Evolutionary conservation across 64 coral and sea anemone genomes (phyloP).

Genomic region (Pocillopora damicornis): DNA sequence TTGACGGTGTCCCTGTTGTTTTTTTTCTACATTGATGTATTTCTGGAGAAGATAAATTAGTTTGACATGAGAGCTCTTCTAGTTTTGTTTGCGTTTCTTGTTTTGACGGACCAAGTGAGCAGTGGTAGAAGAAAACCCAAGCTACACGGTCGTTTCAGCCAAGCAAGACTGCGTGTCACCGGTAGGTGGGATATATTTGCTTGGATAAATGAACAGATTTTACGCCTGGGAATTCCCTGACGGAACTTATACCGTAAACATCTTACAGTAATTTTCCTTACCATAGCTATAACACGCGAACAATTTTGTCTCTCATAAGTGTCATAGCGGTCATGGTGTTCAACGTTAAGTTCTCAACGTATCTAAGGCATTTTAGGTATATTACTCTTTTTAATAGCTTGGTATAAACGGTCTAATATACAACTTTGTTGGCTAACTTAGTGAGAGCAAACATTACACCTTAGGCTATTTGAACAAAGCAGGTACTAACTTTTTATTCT

Average conservation of each 20-base stretch:
- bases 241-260: not conserved
- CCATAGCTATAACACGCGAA: not conserved
- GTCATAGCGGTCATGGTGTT: too few relatives aligned
- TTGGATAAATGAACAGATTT: not conserved
- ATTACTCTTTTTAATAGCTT: too few relatives aligned
- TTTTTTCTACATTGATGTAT: conserved; percentile 5
- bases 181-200: conserved; percentile 12
- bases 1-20: not conserved
- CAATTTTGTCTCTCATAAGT: not conserved
- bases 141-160: not conserved
- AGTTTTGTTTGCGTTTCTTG: not conserved
- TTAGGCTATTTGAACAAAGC: too few relatives aligned
- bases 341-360: too few relatives aligned
- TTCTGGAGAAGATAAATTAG: not conserved
- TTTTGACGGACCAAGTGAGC: not conserved
- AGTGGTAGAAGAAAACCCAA: not conserved
- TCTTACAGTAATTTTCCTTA: not conserved
- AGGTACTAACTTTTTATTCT: too few relatives aligned
- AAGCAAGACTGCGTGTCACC: conserved; percentile 17
- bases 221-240: not conserved
- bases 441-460: too few relatives aligned
- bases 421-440: too few relatives aligned
- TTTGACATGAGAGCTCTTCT: conserved; percentile 2
- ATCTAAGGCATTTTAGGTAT: too few relatives aligned
- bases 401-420: too few relatives aligned